phyloP scores from a whole-genome alignment of 2,888 invertebrate species.

The Ectemnius cavifrons region DNA sequence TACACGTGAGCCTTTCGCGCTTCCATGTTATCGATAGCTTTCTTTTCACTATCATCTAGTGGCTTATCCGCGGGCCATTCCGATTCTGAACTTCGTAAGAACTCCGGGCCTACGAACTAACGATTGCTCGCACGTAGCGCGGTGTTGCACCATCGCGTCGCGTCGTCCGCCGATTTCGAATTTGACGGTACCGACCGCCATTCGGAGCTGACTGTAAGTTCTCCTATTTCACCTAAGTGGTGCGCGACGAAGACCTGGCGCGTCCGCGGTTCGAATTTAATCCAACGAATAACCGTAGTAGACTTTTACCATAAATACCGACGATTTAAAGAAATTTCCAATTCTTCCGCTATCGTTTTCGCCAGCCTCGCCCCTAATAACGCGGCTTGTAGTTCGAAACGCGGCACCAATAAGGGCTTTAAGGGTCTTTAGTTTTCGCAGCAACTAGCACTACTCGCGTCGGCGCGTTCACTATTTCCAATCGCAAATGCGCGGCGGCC shows the following conservation, averaged over 20 bases:
- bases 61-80: background rate
- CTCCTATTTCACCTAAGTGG: background rate
- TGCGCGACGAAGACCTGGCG: background rate
- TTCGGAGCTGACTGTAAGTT: background rate
- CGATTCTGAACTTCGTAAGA: background rate
- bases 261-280: background rate
- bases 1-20: background rate
- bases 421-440: constrained; percentile 2
- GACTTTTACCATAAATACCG: constrained; percentile 8
- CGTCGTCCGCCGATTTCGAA: background rate
- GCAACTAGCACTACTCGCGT: background rate
- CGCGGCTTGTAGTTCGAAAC: constrained; percentile 5
- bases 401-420: background rate
- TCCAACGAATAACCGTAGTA: background rate
- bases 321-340: background rate
- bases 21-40: background rate
- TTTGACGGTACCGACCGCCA: constrained; percentile 10
- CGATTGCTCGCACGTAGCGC: background rate
- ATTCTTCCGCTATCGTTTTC: background rate
- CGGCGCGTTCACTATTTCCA: background rate
- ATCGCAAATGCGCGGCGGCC: background rate
- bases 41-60: background rate
- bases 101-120: background rate
- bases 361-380: background rate
- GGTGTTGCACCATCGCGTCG: background rate